Evolutionary conservation across 2,797 vertebrate species (phyloP), one percentile per base, ranked within the genome.

Genomic region (Dendrocincla fuliginosa): DNA sequence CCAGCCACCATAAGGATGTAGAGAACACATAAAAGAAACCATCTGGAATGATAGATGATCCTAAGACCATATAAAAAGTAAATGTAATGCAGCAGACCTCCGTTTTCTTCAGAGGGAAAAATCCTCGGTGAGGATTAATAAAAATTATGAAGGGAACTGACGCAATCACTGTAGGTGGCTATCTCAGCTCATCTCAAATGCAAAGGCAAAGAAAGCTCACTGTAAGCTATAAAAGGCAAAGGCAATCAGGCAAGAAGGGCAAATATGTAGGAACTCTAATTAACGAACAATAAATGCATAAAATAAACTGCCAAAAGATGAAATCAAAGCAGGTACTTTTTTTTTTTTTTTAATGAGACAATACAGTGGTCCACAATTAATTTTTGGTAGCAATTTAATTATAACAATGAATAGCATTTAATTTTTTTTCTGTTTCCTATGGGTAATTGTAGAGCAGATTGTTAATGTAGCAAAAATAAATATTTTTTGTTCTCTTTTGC

Each of bases 181-280:
- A 95, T 90, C 75, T 81, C 77, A 81, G 92, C 88, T 95, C 91
- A 91, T 93, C 91, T 95, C 75, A 93, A 95, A 95, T 93, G 93
- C 92, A 97, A 95, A 95, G 84, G 89, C 50, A 93, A 75, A 42
- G 65, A 68, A 73, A 83, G 88, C 84, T 96, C 70, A 46, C 79
- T 1, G 41, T 80, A 95, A 90, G 84, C 79, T 96, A 92, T 94
- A 95, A 96, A 96, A 97, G 92, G 92, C 90, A 96, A 97, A 96
- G 93, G 90, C 85, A 94, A 95, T 93, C 91, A 93, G 89, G 84
- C 80, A 96, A 91, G 90, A 96, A 96, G 95, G 95, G 94, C 95
- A 96, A 95, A 96, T 96, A 95, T 50, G 91, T 84, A 94, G 67
- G 85, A 96, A 96, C 87, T 87, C 93, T 95, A 94, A 89, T 95